Evolutionary conservation across 2,888 invertebrate genomes (phyloP), one percentile per base, ranked within the genome.

Genomic region (Agrotis segetum): DNA sequence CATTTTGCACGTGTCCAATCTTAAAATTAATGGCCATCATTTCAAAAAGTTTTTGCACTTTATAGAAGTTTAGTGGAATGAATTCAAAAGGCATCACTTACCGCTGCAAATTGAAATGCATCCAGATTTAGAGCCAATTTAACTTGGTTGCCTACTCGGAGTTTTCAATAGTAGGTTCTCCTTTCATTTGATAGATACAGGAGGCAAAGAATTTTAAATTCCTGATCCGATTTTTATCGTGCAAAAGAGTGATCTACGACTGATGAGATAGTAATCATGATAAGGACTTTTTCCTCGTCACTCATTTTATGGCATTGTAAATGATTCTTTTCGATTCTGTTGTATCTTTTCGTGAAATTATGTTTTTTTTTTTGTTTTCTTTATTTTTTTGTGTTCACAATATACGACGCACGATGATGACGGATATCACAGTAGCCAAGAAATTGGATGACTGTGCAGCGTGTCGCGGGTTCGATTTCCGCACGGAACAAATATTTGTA

Each of bases 81-180:
- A 76, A 81, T 79, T 77, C 21, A 50, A 74, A 81, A 82, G 73
- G 61, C 73, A 69, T 75, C 71, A 71, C 61, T 78, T 81, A 77
- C 79, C 59, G 79, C 76, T 34, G 77, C 80, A 86, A 87, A 88
- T 88, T 88, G 81, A 78, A 85, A 60, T 77, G 86, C 81, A 79
- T 85, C 76, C 52, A 87, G 88, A 89, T 89, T 88, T 87, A 90
- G 85, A 90, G 86, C 82, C 89, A 90, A 89, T 90, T 89, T 87
- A 89, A 90, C 87, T 90, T 88, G 79, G 86, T 85, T 83, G 84
- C 85, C 74, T 81, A 83, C 73, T 83, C 71, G 79, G 76, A 81
- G 79, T 83, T 87, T 86, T 76, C 80, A 85, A 86, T 77, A 74
- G 74, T 68, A 78, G 66, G 73, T 70, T 77, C 74, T 65, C 67